These are phyloP conservation scores for Achroia grisella DNA, from an alignment of 1,140 invertebrate species.

Conservation along the genomic window DNA sequence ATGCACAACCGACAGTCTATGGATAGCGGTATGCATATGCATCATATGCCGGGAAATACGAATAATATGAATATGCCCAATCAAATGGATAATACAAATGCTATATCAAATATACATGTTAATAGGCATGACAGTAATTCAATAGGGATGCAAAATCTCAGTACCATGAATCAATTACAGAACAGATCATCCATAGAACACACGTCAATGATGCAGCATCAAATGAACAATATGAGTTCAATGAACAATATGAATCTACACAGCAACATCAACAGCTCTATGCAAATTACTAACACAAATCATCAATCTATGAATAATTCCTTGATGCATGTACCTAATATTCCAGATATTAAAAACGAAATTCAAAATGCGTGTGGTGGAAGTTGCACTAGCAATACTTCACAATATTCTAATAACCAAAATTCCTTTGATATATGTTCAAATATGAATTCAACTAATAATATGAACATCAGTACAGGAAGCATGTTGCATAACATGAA, in stretches of 20 bases:
- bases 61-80: conserved; percentile 45
- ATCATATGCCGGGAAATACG: conserved; percentile 54
- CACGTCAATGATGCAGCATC: conserved; percentile 57
- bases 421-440: conserved; percentile 53
- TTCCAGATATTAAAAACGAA: conserved; percentile 66
- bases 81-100: conserved; percentile 47
- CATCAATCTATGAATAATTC: conserved; percentile 55
- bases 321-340: conserved; percentile 60
- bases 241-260: conserved; percentile 61
- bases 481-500: conserved; percentile 58
- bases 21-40: conserved; percentile 63
- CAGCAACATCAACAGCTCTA: conserved; percentile 41
- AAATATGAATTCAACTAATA: conserved; percentile 46
- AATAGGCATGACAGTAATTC: conserved; percentile 59
- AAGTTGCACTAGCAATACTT: conserved; percentile 48
- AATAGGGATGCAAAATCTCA: conserved; percentile 56
- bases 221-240: conserved; percentile 54
- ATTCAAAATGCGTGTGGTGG: conserved; percentile 60
- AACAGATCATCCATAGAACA: conserved; percentile 56
- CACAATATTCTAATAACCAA: conserved; percentile 50
- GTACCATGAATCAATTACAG: conserved; percentile 58
- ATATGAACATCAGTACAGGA: conserved; percentile 39
- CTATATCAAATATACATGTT: conserved; percentile 44
- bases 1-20: conserved; percentile 64
- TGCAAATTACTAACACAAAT: conserved; percentile 52